Percentiles rank a stretch among this genome's conserved stretches.
Conservation (phyloP, 1,140 invertebrate species). For the Pararge aegeria region DNA sequence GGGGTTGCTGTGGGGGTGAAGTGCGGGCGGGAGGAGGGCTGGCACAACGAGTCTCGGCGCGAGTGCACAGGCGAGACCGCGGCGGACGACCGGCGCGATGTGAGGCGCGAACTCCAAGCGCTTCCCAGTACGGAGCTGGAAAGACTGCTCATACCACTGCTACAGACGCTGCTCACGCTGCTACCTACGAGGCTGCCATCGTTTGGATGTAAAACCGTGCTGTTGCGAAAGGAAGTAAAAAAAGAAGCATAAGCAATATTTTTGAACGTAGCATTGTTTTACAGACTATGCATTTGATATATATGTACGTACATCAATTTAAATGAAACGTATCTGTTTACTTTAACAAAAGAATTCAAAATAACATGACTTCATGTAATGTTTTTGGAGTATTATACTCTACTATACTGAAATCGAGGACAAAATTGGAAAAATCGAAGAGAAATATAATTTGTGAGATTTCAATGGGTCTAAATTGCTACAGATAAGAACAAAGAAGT, state of each 20-base stretch:
- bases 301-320: neutral
- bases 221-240: conserved; percentile 33
- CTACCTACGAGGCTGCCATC: conserved; percentile 85
- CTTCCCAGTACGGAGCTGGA: conserved; percentile 81
- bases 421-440: too few species aligned
- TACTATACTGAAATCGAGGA: too few species aligned
- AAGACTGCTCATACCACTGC: conserved; percentile 80
- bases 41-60: conserved; percentile 80
- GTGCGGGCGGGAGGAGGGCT: conserved; percentile 68
- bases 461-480: too few species aligned
- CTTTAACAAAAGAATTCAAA: too few species aligned
- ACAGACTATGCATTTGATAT: conserved; percentile 11
- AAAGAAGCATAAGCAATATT: conserved; percentile 27
- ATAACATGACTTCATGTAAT: too few species aligned
- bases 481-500: neutral
- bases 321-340: neutral
- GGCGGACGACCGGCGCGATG: conserved; percentile 83
- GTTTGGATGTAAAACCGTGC: conserved; percentile 93
- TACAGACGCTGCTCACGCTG: conserved; percentile 79
- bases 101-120: conserved; percentile 70
- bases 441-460: neutral
- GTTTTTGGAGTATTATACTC: too few species aligned
- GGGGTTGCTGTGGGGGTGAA: conserved; percentile 79
- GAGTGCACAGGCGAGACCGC: conserved; percentile 79
- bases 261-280: conserved; percentile 5